phyloP scores from a whole-genome alignment of 2,888 invertebrate genomes.

The Macrosoma leucophasiata region DNA sequence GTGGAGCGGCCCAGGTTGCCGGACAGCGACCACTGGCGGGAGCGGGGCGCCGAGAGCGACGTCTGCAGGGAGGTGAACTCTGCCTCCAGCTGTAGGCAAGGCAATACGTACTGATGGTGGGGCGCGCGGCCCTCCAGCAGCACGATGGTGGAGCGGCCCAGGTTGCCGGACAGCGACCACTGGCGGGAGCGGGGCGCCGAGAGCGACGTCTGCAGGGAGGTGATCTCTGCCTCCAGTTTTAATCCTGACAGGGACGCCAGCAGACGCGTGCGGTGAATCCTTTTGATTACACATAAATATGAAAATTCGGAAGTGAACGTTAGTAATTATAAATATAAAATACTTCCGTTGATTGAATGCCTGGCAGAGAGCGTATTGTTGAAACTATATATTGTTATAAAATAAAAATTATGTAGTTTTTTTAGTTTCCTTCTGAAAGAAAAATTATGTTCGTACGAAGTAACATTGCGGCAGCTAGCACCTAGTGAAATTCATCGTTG shows the following conservation, averaged over 20 bases:
- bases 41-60: conserved; percentile 83
- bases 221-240: conserved; percentile 95
- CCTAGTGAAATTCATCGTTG: no score
- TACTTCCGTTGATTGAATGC: no score
- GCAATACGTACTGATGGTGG: conserved; percentile 84
- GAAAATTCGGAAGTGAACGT: no score
- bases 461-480: no score
- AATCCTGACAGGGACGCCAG: conserved; percentile 94
- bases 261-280: conserved; percentile 89
- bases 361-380: no score
- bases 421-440: no score
- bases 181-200: conserved; percentile 94
- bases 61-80: conserved; percentile 72
- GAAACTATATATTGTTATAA: no score
- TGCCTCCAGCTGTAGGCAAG: no score
- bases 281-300: conserved; percentile 55
- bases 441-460: no score
- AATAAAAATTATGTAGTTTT: no score
- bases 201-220: conserved; percentile 91
- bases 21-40: no score
- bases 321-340: no score
- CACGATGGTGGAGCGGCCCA: conserved; percentile 94
- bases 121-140: conserved; percentile 93
- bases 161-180: conserved; percentile 90
- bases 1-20: conserved; percentile 94